Conservation (phyloP, 2,888 invertebrate genomes). For the Drosophila recens region DNA sequence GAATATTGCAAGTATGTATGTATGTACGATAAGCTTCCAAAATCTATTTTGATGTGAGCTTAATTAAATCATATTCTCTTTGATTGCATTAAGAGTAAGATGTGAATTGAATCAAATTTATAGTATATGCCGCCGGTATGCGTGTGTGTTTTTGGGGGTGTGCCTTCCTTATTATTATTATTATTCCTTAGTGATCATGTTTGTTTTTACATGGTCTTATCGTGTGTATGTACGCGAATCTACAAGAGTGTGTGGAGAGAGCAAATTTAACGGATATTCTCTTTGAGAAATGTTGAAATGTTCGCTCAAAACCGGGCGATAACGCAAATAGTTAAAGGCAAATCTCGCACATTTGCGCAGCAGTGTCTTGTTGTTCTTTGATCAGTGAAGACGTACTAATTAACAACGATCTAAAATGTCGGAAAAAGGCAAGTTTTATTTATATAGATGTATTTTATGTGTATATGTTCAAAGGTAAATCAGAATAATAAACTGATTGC, state of each 20-base stretch:
- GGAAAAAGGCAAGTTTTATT: conserved; percentile 44
- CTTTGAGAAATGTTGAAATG: neutral
- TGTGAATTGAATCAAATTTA: neutral
- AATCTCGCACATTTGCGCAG: conserved; percentile 10
- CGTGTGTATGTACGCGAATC: neutral
- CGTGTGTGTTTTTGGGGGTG: neutral
- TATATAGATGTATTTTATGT: no score
- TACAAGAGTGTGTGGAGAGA: conserved; percentile 15
- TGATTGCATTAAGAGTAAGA: neutral
- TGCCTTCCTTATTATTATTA: no score
- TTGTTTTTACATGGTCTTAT: neutral
- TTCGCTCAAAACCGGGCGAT: conserved; percentile 52
- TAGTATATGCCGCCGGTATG: neutral
- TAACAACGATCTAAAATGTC: conserved; percentile 44
- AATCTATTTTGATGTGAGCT: neutral
- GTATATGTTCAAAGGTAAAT: conserved; percentile 1
- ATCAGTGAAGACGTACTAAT: conserved; percentile 38
- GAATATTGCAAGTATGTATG: no score
- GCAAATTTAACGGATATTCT: neutral
- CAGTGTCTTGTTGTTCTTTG: conserved; percentile 45
- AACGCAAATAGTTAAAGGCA: conserved; percentile 13
- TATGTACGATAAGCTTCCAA: no score
- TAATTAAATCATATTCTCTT: neutral
- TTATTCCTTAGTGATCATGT: neutral
- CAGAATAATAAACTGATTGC: conserved; percentile 2